Evolutionary conservation across 2,888 invertebrate genomes (phyloP), one percentile per base, ranked within the genome.

Genomic region (Crocallis elinguaria): DNA sequence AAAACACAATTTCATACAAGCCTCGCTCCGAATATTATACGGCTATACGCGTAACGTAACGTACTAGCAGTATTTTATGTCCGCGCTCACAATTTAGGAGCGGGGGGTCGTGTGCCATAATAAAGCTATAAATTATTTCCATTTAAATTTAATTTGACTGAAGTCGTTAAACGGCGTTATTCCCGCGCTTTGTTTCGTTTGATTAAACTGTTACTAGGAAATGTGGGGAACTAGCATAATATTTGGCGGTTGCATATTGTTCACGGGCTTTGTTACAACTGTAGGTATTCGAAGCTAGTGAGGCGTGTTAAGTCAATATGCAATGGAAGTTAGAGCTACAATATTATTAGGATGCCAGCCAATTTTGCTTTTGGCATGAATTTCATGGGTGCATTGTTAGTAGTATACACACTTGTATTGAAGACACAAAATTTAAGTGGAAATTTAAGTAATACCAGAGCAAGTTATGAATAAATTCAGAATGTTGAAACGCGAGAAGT

Each of bases 101-200:
- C 79, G 71, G 79, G 78, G 78, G 82, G 82, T 81, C 82, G 84
- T 82, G 75, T 84, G 81, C 84, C 67, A 83, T 87, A 88, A 88
- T 88, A 88, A 87, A 85, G 85, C 84, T 75, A 88, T 88, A 86
- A 88, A 88, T 89, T 88, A 88, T 86, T 85, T 80, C 84, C 84
- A 86, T 88, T 89, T 84, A 86, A 89, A 88, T 87, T 89, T 87
- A 89, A 89, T 89, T 88, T 89, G 89, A 86, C 88, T 85, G 82
- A 78, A 72, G 77, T 79, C 79, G 81, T 83, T 85, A 82, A 86
- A 81, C 77, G 76, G 72, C 71, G 72, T 76, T 81, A 77, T 79
- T 80, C 73, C 74, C 63, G 71, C 68, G 72, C 71, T 66, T 79
- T 79, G 79, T 83, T 85, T 82, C 82, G 82, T 85, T 82, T 84